phyloP scores from a whole-genome alignment of 2,113 vertebrate species.

The Isichthys henryi region DNA sequence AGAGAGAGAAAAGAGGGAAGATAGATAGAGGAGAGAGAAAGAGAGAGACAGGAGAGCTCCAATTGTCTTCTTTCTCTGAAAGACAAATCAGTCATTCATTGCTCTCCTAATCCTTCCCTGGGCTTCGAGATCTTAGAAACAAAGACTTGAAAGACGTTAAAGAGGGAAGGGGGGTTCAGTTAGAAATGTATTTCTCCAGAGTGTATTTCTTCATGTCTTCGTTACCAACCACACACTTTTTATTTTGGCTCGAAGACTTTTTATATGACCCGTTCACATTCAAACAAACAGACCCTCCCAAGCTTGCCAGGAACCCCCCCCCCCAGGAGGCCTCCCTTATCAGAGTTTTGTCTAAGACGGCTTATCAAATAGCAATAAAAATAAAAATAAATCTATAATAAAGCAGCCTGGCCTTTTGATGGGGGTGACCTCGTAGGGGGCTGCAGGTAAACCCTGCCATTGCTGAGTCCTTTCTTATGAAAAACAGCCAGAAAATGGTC shows the following conservation, averaged over 20 bases:
- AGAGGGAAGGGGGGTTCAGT: constrained; percentile 11
- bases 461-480: background rate
- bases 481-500: background rate
- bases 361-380: constrained; percentile 28
- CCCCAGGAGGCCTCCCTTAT: background rate
- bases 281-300: background rate
- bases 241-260: background rate
- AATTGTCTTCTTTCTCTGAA: constrained; percentile 16
- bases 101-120: constrained; percentile 41
- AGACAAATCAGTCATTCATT: constrained; percentile 42
- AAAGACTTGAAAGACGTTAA: constrained; percentile 40
- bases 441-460: background rate
- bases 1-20: background rate
- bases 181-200: constrained; percentile 29
- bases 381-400: background rate
- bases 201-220: constrained; percentile 14
- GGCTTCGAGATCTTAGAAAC: constrained; percentile 34
- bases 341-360: background rate
- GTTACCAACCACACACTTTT: background rate
- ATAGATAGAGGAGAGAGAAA: constrained; percentile 4
- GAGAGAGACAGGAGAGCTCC: constrained; percentile 29
- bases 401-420: background rate
- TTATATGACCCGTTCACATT: background rate
- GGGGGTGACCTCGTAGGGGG: background rate
- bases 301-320: background rate